Evolutionary conservation across 2,888 invertebrate species (phyloP), one percentile per base, ranked within the genome.

Genomic region (Morpho achilles): DNA sequence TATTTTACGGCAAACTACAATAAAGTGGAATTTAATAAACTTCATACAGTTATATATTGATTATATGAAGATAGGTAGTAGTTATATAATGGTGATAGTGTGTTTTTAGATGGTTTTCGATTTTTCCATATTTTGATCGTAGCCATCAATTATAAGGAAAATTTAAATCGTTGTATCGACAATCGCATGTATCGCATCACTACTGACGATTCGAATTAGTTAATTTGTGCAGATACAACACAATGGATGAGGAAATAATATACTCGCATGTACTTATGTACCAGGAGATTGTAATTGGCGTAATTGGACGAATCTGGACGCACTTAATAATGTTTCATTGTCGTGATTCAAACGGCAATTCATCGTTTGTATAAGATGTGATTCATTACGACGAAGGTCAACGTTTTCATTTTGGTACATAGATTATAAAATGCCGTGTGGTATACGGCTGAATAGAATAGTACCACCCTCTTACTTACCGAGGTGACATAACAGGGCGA

Each of bases 271-370:
- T 77, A 78, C 78, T 78, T 75, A 77, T 75, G 76, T 80, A 81
- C 84, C 82, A 81, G 85, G 84, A 82, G 82, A 84, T 82, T 84
- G 86, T 89, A 90, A 89, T 90, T 89, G 88, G 83, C 81, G 84
- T 90, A 90, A 90, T 89, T 90, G 88, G 79, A 79, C 82, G 84
- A 90, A 90, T 88, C 89, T 89, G 87, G 84, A 82, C 81, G 82
- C 80, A 80, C 84, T 86, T 87, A 88, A 90, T 89, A 87, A 87
- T 80, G 83, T 74, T 72, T 80, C 80, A 88, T 90, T 87, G 88
- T 85, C 80, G 81, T 84, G 80, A 87, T 87, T 84, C 81, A 85
- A 87, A 85, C 75, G 79, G 82, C 87, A 84, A 87, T 85, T 86
- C 87, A 87, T 83, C 82, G 82, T 80, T 83, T 81, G 82, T 83